phyloP scores from a whole-genome alignment of 2,797 vertebrate genomes.

The Oophaga sylvatica region DNA sequence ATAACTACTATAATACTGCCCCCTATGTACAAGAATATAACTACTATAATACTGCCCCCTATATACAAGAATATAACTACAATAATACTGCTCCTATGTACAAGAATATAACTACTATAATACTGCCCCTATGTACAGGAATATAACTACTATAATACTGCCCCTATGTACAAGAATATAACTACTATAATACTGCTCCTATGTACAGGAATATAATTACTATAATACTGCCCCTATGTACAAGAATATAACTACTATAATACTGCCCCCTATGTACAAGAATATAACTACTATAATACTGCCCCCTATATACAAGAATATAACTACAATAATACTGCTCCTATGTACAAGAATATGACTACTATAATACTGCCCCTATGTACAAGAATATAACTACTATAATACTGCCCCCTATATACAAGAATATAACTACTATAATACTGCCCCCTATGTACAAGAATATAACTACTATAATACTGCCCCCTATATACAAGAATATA shows the following conservation, averaged over 20 bases:
- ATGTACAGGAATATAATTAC: neutral
- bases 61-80: neutral
- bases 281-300: neutral
- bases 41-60: neutral
- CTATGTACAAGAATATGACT: neutral
- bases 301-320: neutral
- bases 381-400: slow-evolving; percentile 4
- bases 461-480: neutral
- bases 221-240: neutral
- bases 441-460: neutral
- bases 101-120: slow-evolving; percentile 9
- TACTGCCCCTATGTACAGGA: neutral
- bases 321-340: neutral
- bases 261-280: neutral
- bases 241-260: slow-evolving; percentile 9
- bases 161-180: neutral
- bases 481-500: neutral
- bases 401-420: neutral
- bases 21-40: slow-evolving; percentile 1
- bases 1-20: neutral
- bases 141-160: neutral
- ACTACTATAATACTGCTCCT: neutral
- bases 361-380: neutral
- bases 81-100: neutral
- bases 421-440: neutral